Evolutionary conservation across 2,888 invertebrate genomes (phyloP).

Genomic region (Euspilapteryx auroguttella): DNA sequence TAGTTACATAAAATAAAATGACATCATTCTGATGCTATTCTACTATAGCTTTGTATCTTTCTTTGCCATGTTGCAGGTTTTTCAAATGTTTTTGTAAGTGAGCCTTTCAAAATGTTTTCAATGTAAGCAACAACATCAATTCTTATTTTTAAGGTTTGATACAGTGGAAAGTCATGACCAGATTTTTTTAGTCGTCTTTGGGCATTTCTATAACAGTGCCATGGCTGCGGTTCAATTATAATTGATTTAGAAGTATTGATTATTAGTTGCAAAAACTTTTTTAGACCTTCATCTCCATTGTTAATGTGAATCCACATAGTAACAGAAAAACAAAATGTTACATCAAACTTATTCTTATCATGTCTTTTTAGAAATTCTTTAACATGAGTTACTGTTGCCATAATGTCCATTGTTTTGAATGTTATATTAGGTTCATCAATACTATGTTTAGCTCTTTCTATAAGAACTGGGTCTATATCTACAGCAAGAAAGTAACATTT

Average conservation of each 20-base stretch:
- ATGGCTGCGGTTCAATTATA: constrained; percentile 81
- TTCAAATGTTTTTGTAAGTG: constrained; percentile 53
- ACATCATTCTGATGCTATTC: too few relatives aligned
- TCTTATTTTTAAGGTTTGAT: constrained; percentile 61
- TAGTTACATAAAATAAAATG: too few relatives aligned
- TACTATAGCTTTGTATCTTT: too few relatives aligned
- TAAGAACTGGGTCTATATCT: constrained; percentile 73
- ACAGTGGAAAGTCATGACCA: constrained; percentile 64
- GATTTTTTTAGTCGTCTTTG: constrained; percentile 69
- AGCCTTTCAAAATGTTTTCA: constrained; percentile 51
- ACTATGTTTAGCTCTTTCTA: constrained; percentile 65
- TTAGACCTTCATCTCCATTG: constrained; percentile 73
- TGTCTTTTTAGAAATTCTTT: constrained; percentile 38
- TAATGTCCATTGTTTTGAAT: constrained; percentile 65
- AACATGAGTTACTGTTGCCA: constrained; percentile 41
- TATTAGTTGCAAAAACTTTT: constrained; percentile 62
- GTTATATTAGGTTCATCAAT: constrained; percentile 42
- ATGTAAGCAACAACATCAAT: constrained; percentile 65
- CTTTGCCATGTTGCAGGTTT: constrained; percentile 72
- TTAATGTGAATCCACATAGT: constrained; percentile 93
- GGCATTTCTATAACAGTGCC: constrained; percentile 82
- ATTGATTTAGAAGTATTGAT: constrained; percentile 57
- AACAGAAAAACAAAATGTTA: constrained; percentile 78
- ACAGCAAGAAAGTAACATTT: constrained; percentile 63
- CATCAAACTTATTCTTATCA: constrained; percentile 59